Conservation (phyloP, 2,888 invertebrate species). For the Apotomis capreana region DNA sequence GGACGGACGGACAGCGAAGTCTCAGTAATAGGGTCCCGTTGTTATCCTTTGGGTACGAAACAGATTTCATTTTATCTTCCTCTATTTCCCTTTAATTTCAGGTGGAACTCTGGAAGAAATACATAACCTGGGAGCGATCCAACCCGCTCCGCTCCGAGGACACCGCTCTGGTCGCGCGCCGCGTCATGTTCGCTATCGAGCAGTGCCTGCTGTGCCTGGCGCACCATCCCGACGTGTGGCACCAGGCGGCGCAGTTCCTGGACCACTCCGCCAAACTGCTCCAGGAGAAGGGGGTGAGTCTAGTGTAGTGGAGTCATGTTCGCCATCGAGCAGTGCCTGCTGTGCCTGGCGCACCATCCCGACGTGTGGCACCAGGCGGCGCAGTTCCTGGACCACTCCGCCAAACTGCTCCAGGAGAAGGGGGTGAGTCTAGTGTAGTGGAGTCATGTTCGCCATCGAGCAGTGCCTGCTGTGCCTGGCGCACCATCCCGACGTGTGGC, state of each 20-base stretch:
- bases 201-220: conserved; percentile 98
- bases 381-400: no score
- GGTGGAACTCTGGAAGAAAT: conserved; percentile 99
- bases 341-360: no score
- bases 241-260: conserved; percentile 98
- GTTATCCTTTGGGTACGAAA: no score
- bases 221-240: conserved; percentile 99
- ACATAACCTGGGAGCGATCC: conserved; percentile 97
- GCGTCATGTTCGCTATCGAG: conserved; percentile 99
- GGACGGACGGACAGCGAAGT: no score
- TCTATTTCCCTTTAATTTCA: conserved; percentile 57
- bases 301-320: no score
- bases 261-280: conserved; percentile 97
- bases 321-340: no score
- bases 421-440: no score
- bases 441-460: no score
- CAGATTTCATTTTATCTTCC: no score
- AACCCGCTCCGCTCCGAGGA: conserved; percentile 99
- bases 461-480: conserved; percentile 89
- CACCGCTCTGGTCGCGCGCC: conserved; percentile 93
- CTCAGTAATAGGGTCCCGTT: no score
- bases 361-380: no score
- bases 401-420: no score
- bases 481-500: conserved; percentile 99
- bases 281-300: conserved; percentile 94